These are phyloP conservation scores for Myiotriccus ornatus DNA, from an alignment of 2,797 vertebrate genomes.

Conservation along the genomic window DNA sequence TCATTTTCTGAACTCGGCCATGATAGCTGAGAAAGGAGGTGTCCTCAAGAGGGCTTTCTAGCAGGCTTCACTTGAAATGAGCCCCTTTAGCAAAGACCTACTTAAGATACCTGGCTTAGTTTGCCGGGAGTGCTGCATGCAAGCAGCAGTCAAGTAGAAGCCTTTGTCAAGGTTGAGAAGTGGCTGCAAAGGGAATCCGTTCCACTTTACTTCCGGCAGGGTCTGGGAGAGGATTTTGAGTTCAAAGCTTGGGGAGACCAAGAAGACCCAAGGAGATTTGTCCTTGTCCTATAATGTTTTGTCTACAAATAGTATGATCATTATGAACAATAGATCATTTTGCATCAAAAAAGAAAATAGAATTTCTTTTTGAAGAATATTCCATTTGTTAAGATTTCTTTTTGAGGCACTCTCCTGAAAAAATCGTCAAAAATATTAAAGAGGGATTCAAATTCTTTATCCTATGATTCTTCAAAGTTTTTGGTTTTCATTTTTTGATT, in stretches of 20 bases:
- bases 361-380: neutral
- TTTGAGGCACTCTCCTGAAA: neutral
- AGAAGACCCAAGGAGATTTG: neutral
- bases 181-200: neutral
- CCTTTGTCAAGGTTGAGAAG: neutral
- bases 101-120: neutral
- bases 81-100: neutral
- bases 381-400: neutral
- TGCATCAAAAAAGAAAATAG: neutral
- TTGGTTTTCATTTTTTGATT: neutral
- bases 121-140: neutral
- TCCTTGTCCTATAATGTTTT: neutral
- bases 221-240: neutral
- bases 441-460: neutral
- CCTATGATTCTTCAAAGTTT: fast-evolving
- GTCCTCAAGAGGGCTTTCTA: neutral
- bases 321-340: neutral
- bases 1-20: neutral
- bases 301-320: neutral
- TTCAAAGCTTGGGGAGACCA: neutral
- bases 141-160: neutral
- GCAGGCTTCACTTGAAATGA: neutral
- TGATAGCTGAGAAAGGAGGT: neutral
- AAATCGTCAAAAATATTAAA: neutral
- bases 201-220: neutral